phyloP scores from a whole-genome alignment of 2,113 vertebrate genomes.

The Accipiter cooperii region DNA sequence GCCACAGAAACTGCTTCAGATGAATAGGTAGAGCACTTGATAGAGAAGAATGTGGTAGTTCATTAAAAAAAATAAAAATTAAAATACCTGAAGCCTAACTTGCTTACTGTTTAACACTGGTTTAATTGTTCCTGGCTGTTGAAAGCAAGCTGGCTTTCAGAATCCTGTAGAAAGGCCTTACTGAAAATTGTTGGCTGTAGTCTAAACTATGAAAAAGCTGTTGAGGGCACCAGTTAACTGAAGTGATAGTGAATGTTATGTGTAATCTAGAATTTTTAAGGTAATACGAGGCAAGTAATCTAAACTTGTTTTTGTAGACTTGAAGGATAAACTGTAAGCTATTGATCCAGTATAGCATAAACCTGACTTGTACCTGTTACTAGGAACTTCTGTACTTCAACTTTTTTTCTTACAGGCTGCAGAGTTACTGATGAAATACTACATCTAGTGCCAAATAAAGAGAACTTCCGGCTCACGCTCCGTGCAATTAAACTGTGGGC shows the following conservation, averaged over 20 bases:
- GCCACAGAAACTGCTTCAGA: neutral
- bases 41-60: neutral
- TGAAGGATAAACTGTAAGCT: neutral
- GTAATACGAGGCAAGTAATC: neutral
- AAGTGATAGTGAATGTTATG: neutral
- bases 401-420: constrained; percentile 77
- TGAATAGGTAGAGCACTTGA: neutral
- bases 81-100: neutral
- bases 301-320: neutral
- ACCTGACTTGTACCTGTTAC: neutral
- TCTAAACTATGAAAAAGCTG: neutral
- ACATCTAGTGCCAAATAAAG: constrained; percentile 93
- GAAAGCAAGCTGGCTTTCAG: neutral
- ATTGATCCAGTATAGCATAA: neutral
- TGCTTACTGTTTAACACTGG: neutral
- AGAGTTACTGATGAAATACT: constrained; percentile 98
- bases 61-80: neutral
- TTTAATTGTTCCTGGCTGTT: neutral
- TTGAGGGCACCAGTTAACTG: neutral
- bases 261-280: neutral
- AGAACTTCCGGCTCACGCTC: constrained; percentile 92
- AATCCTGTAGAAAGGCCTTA: neutral
- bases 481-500: constrained; percentile 97
- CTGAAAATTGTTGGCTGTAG: neutral
- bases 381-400: neutral